Evolutionary conservation across 2,888 invertebrate genomes (phyloP).

Genomic region (Eledona agricola): DNA sequence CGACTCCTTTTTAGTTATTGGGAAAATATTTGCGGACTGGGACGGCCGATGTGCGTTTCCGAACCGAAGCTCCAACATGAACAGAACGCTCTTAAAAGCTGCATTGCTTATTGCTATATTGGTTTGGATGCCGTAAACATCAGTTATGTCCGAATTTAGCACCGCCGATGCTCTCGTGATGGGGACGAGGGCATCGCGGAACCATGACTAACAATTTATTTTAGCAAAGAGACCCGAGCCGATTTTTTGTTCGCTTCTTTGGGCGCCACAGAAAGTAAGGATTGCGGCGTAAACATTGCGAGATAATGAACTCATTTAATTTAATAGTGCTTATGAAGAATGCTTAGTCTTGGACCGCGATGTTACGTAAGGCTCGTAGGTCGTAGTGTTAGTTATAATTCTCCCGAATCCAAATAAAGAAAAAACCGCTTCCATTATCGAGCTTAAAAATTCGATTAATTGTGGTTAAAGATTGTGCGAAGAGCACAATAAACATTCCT

Average conservation of each 20-base stretch:
- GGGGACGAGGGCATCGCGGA: conserved; percentile 2
- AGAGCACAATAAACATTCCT: too few relatives aligned
- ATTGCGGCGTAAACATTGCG: too few relatives aligned
- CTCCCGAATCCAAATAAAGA: too few relatives aligned
- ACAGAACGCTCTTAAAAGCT: conserved; percentile 7
- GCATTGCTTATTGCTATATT: conserved; percentile 3
- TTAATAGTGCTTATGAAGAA: too few relatives aligned
- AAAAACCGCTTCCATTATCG: too few relatives aligned
- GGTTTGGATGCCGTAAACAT: conserved; percentile 3
- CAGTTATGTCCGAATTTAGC: conserved; percentile 13
- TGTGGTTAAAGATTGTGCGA: too few relatives aligned
- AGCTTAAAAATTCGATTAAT: too few relatives aligned
- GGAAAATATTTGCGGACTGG: conserved; percentile 18
- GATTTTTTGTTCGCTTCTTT: too few relatives aligned
- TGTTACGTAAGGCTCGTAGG: too few relatives aligned
- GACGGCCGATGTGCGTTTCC: conserved; percentile 10
- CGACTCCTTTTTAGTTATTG: conserved; percentile 22
- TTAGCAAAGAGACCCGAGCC: conserved; percentile 7
- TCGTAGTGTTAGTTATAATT: too few relatives aligned
- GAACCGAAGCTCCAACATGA: conserved; percentile 3
- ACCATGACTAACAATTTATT: conserved; percentile 15
- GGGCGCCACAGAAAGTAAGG: conserved; percentile 7
- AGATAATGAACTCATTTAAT: too few relatives aligned
- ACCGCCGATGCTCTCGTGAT: neutral
- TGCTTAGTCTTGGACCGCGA: too few relatives aligned